Conservation (phyloP, 2,797 vertebrate genomes). For the Syngnathus rostellatus region DNA sequence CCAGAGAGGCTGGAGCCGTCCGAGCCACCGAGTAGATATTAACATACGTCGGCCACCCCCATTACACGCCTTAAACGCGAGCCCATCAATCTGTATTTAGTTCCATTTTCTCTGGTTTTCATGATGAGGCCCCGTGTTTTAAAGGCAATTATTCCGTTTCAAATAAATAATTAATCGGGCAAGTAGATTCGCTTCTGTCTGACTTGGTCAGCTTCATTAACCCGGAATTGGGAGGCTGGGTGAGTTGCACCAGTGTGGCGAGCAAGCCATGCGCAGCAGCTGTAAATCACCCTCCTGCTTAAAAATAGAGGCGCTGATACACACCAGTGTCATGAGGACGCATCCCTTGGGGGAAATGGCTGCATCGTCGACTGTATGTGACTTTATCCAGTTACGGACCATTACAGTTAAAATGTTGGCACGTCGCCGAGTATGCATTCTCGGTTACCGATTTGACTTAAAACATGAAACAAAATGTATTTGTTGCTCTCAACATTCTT, state of each 20-base stretch:
- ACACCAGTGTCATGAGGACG: constrained; percentile 35
- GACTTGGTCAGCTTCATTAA: constrained; percentile 97
- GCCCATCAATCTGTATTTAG: constrained; percentile 79
- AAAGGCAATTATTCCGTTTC: constrained; percentile 93
- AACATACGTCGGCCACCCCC: constrained; percentile 44
- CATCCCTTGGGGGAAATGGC: constrained; percentile 5
- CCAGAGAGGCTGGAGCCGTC: constrained; percentile 15
- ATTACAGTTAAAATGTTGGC: constrained; percentile 17
- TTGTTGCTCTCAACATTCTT: constrained; percentile 10
- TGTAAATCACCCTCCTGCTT: constrained; percentile 59
- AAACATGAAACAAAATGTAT: not conserved
- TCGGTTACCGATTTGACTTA: not conserved
- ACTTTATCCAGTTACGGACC: constrained; percentile 24
- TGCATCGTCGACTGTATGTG: constrained; percentile 22
- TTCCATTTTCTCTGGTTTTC: constrained; percentile 82
- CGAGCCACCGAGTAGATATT: constrained; percentile 49
- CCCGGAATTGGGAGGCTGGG: constrained; percentile 74
- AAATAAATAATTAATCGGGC: constrained; percentile 97
- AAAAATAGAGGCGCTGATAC: constrained; percentile 34
- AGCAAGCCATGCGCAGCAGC: constrained; percentile 39
- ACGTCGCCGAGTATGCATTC: constrained; percentile 18
- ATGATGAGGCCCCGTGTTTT: constrained; percentile 80
- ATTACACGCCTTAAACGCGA: constrained; percentile 62
- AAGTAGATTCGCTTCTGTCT: constrained; percentile 94
- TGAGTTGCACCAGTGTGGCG: constrained; percentile 56